These are phyloP conservation scores for Xenopus borealis DNA, from an alignment of 2,113 vertebrate species.

Conservation along the genomic window DNA sequence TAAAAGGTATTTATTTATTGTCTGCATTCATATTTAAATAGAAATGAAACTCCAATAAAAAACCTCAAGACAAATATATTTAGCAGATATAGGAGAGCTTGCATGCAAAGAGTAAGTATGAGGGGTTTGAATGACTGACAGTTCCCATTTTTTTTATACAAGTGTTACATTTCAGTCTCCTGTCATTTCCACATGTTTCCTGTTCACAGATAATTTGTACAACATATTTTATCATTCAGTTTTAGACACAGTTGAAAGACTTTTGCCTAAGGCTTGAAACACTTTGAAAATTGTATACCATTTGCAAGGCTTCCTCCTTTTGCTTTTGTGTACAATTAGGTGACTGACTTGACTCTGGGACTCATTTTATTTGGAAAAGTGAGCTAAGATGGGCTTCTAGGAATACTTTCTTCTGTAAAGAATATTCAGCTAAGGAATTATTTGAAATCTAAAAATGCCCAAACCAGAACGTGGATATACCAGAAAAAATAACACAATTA, in stretches of 20 bases:
- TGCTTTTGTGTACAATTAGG: conserved; percentile 82
- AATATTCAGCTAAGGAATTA: too few relatives aligned
- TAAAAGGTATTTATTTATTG: conserved; percentile 27
- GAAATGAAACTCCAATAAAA: conserved; percentile 30
- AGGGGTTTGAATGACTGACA: conserved; percentile 73
- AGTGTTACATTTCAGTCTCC: conserved; percentile 82
- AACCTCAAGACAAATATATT: conserved; percentile 58
- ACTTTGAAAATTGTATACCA: conserved; percentile 86
- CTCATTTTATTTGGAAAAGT: conserved; percentile 63
- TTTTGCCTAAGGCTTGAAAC: conserved; percentile 86
- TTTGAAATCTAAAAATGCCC: too few relatives aligned
- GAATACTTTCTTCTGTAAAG: neutral
- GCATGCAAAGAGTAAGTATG: conserved; percentile 62
- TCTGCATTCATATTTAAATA: conserved; percentile 49
- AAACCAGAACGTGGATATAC: too few relatives aligned
- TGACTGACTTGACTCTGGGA: conserved; percentile 72
- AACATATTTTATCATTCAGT: conserved; percentile 89
- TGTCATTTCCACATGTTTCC: conserved; percentile 82
- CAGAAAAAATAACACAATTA: too few relatives aligned
- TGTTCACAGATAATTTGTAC: conserved; percentile 89
- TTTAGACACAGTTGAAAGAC: conserved; percentile 87
- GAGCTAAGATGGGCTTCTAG: conserved; percentile 65
- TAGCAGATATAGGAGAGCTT: conserved; percentile 58
- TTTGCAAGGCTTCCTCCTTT: conserved; percentile 82
- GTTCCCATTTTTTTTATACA: conserved; percentile 78